Evolutionary conservation across 2,113 vertebrate species (phyloP).

Genomic region (Poecilia latipinna): DNA sequence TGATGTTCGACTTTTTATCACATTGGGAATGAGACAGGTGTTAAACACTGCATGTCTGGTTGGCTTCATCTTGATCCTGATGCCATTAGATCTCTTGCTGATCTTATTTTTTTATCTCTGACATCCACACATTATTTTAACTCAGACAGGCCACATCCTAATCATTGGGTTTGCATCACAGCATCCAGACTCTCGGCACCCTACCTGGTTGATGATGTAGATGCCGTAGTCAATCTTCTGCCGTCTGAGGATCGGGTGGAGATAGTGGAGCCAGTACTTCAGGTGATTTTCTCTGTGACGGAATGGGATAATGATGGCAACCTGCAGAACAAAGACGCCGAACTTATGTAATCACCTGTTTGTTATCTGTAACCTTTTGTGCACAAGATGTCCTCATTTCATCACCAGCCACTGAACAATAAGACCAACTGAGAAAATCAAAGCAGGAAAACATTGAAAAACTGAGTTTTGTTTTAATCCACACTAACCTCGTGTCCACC

Average conservation of each 20-base stretch:
- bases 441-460: not conserved
- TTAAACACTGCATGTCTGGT: too few species aligned
- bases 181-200: conserved; percentile 9
- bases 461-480: too few species aligned
- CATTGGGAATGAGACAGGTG: too few species aligned
- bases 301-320: conserved; percentile 98
- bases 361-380: not conserved
- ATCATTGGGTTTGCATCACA: not conserved
- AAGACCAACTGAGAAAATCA: not conserved
- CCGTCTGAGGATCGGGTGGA: conserved; percentile 95
- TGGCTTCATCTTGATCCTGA: not conserved
- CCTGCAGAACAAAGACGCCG: conserved; percentile 54
- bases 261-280: conserved; percentile 98
- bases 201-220: conserved; percentile 97
- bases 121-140: not conserved
- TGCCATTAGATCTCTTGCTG: not conserved
- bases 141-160: not conserved
- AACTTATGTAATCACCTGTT: not conserved
- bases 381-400: not conserved
- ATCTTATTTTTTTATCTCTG: not conserved
- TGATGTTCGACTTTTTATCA: too few species aligned
- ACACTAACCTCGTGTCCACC: too few species aligned
- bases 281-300: conserved; percentile 96
- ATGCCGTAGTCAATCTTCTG: conserved; percentile 96
- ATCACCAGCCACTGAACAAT: not conserved